Evolutionary conservation across 1,140 invertebrate genomes (phyloP), one percentile per base, ranked within the genome.

Genomic region (Ectropis grisescens): DNA sequence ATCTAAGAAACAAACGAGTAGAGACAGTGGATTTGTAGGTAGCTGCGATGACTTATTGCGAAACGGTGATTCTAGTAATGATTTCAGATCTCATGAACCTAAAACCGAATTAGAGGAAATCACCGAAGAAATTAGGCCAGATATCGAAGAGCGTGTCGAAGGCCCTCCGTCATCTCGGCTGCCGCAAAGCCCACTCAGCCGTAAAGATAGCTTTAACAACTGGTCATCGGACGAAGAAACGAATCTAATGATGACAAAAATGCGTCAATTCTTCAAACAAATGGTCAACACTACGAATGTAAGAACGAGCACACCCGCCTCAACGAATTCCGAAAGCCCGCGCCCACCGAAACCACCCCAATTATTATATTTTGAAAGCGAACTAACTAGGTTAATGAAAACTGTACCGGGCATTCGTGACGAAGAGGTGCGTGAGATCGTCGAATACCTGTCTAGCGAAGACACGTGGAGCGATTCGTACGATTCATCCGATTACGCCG

Each of bases 141-240:
- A 83, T 23, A 45, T 68, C 7, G 67, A 84, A 32, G 75, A 83
- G 49, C 78, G 81, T 13, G 35, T 67, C 26, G 79, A 82, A 38
- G 47, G 59, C 27, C 62, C 72, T 22, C 56, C 66, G 2, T 54
- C 61, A 5, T 75, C 67, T 10, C 67, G 66, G 33, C 82, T 81
- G 33, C 82, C 84, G 22, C 71, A 80, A 11, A 86, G 84, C 13
- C 84, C 85, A 6, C 60, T 94, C 0, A 88, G 87, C 2, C 84
- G 93, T 14, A 94, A 94, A 69, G 93, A 95, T 65, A 94, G 92
- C 58, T 95, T 95, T 70, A 94, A 95, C 59, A 94, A 95, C 55
- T 95, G 93, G 93, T 94, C 92, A 26, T 95, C 93, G 0, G 93
- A 96, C 59, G 93, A 96, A 65, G 94, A 95, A 76, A 95, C 94